Percentiles rank a stretch among this genome's conserved stretches.
Conservation (phyloP, 2,797 vertebrate species). For the Scolopax bukidnonensis region DNA sequence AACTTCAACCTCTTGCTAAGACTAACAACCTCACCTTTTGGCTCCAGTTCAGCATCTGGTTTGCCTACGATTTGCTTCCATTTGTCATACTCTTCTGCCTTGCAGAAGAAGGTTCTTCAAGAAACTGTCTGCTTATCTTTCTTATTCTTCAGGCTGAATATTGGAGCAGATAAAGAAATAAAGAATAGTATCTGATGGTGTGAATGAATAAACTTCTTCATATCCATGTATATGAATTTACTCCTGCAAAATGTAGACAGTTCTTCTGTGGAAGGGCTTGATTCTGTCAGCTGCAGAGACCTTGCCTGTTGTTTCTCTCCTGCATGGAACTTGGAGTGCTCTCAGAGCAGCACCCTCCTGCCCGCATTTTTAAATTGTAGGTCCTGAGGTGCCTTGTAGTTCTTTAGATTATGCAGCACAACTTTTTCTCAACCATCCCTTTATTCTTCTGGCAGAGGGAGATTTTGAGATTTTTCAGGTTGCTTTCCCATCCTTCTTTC, state of each 20-base stretch:
- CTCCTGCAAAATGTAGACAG: background rate
- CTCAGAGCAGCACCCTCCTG: background rate
- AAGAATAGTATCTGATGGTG: background rate
- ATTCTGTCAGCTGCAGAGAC: background rate
- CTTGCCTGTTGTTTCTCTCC: background rate
- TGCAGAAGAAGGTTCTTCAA: background rate
- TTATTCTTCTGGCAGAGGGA: background rate
- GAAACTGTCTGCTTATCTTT: background rate
- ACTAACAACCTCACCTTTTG: background rate
- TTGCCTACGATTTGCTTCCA: background rate
- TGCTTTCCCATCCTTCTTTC: background rate
- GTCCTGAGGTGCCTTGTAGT: background rate
- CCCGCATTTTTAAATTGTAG: background rate
- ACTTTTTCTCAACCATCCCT: background rate
- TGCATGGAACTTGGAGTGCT: background rate
- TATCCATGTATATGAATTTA: background rate
- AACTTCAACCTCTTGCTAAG: background rate
- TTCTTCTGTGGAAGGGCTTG: background rate
- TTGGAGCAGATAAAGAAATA: background rate
- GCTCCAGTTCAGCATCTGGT: background rate
- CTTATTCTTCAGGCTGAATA: background rate
- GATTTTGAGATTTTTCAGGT: background rate
- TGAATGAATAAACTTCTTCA: background rate
- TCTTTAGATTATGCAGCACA: background rate
- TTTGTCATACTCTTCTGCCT: background rate